Base-by-base conservation (phyloP, 2,113 vertebrate genomes). In the Ptilonorhynchus violaceus region DNA sequence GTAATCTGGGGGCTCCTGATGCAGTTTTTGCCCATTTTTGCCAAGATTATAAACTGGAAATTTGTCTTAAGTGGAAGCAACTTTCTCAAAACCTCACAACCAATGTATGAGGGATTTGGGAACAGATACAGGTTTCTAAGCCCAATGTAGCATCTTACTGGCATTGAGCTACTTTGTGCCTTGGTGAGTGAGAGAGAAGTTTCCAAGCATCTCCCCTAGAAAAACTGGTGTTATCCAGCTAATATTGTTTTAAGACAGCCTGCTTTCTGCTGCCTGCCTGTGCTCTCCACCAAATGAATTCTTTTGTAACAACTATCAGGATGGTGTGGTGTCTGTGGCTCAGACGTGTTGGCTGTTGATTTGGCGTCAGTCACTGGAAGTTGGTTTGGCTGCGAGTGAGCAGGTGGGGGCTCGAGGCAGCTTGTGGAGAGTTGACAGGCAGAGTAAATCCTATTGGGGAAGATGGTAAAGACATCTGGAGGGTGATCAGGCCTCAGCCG, bases 311-410 rank as follows among this genome's bases (percentile, higher is more conserved):
- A 3, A 28, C 39, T 30, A 22, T 59, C n/a, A 37, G 70, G 55
- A 9, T 1, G 23, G 17, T 1, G 9, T 33, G 12, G 15, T 37
- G 20, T 50, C 50, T 79, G 28, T 4, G 4, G 37, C 66, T 85
- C 0, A 0, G 46, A 20, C 0, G 0, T 24, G 12, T 28, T 5
- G 4, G 23, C 39, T 49, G n/a, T 27, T 1, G 1, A 7, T 49
- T 80, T 62, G n/a, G n/a, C 9, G 2, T 17, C 3, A 2, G 24
- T 62, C 21, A 4, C 37, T 62, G 59, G n/a, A 93, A 42, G 10
- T 18, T 55, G 64, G 25, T 23, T 76, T 86, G 59, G 23, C 72
- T 84, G 28, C 2, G 9, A 42, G 11, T 0, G 10, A 20, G 42
- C 33, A 31, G 63, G 25, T 21, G 25, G 25, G 37, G 15, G 7